Conservation (phyloP, 1,140 invertebrate species). For the Monomorium pharaonis region DNA sequence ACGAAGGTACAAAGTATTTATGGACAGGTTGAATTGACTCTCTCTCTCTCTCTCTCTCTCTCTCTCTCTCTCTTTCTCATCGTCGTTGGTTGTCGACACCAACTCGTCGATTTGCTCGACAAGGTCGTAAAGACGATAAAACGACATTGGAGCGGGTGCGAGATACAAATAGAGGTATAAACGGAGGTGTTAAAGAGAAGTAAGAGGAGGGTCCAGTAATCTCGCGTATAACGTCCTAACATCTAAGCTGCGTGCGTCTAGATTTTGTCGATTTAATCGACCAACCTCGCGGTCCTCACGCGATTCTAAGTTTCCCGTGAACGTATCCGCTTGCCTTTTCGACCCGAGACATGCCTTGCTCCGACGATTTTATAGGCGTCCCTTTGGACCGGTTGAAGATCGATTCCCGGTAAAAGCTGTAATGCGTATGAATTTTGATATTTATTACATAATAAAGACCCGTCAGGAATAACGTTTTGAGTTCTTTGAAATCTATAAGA, state of each 20-base stretch:
- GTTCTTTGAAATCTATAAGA: slow-evolving; percentile 25
- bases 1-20: too few relatives aligned
- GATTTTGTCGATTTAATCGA: slow-evolving; percentile 57
- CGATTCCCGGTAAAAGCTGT: slow-evolving; percentile 71
- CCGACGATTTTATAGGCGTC: slow-evolving; percentile 69
- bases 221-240: background rate
- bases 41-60: background rate
- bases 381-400: slow-evolving; percentile 67
- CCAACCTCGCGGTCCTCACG: background rate
- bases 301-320: slow-evolving; percentile 20
- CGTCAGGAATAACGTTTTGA: background rate
- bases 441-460: slow-evolving; percentile 74
- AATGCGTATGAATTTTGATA: slow-evolving; percentile 74
- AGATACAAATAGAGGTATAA: slow-evolving; percentile 66
- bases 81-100: slow-evolving; percentile 54
- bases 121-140: slow-evolving; percentile 72
- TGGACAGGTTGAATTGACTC: slow-evolving; percentile 67
- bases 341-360: slow-evolving; percentile 7
- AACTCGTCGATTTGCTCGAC: slow-evolving; percentile 69
- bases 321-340: slow-evolving; percentile 10
- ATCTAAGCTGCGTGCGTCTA: background rate
- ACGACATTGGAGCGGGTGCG: slow-evolving; percentile 62
- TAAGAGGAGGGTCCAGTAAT: background rate
- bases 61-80: background rate
- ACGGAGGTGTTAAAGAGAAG: slow-evolving; percentile 50